A percentile compares a stretch with the other conserved stretches of the same genome.
Conservation (phyloP, 2,113 vertebrate genomes). For the Xiphophorus hellerii region DNA sequence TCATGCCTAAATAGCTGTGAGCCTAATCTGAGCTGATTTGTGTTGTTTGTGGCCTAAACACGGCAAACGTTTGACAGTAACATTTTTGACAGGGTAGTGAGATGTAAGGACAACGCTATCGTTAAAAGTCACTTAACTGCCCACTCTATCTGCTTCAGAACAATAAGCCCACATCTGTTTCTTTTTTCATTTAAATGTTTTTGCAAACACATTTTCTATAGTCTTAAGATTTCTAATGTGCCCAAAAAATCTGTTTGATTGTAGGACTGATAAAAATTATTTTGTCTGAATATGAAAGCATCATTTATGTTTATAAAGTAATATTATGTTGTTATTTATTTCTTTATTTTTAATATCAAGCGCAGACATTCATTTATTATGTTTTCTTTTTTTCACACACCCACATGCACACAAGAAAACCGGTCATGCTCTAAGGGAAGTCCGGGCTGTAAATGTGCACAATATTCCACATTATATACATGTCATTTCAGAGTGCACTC, state of each 20-base stretch:
- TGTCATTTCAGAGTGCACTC: slow-evolving; percentile 94
- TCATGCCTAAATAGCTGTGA: slow-evolving; percentile 46
- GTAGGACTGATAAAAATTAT: neutral
- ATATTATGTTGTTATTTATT: neutral
- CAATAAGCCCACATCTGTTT: neutral
- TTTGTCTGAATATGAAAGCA: neutral
- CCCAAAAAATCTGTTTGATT: neutral
- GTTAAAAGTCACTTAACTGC: slow-evolving; percentile 19
- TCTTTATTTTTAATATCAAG: neutral
- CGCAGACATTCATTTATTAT: neutral
- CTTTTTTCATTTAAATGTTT: neutral
- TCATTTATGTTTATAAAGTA: neutral
- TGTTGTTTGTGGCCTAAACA: slow-evolving; percentile 47
- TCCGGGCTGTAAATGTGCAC: slow-evolving; percentile 96
- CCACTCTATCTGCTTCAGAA: neutral
- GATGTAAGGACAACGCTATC: slow-evolving; percentile 14
- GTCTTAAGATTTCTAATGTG: neutral
- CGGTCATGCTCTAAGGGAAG: slow-evolving; percentile 73
- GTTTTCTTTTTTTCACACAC: neutral
- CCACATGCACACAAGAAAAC: slow-evolving; percentile 32
- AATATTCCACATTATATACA: slow-evolving; percentile 98
- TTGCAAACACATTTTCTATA: neutral
- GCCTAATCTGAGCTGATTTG: slow-evolving; percentile 59
- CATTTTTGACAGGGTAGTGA: slow-evolving; percentile 29
- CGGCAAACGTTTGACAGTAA: slow-evolving; percentile 29